Evolutionary conservation across 2,113 vertebrate species (phyloP), one percentile per base, ranked within the genome.

Genomic region (Silurus meridionalis): DNA sequence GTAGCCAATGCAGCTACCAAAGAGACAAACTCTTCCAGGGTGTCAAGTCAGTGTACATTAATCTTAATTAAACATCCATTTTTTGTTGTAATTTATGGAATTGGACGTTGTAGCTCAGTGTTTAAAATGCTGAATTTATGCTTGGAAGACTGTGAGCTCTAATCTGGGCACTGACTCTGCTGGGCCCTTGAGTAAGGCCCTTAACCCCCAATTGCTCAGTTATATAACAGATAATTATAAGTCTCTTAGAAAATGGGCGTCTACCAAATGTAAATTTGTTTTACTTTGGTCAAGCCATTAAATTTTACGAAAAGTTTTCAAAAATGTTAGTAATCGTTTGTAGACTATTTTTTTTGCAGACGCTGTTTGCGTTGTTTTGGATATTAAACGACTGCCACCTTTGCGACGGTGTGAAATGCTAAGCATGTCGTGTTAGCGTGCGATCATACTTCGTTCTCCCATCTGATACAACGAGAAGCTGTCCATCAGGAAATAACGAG

Each of bases 381-480:
- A 23, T 75, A 75, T 75, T 53, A 53, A 23, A 75, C 53, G 5
- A n/a, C 72, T n/a, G 21, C 9, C 64, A 1, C 13, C 21, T 48
- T 15, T 25, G 28, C 57, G 6, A 37, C 28, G 0, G 28, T 13
- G 53, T 10, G 1, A 7, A 15, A 55, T 60, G 28, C 28, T 37
- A 37, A 37, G 28, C 28, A 37, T 13, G 1, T 25, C 10, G 21
- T 50, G 23, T 80, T 60, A 46, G 57, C 21, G 15, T 86, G 60
- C 55, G 72, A 64, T 17, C 50, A 14, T 89, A 99, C 97, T 97
- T 91, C 96, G 95, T 74, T 99, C 97, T 89, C 97, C 97, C 90
- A 98, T 97, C 87, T 96, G 95, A 87, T 99, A 98, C 3, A 99
- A 90, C 0, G 95, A 96, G 92, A 96, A 98, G 82, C 95, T 95